Percentiles rank a stretch among this genome's conserved stretches.
Evolutionary conservation across 2,113 vertebrate genomes (phyloP).

Genomic region (Petrocephalus zakoni): DNA sequence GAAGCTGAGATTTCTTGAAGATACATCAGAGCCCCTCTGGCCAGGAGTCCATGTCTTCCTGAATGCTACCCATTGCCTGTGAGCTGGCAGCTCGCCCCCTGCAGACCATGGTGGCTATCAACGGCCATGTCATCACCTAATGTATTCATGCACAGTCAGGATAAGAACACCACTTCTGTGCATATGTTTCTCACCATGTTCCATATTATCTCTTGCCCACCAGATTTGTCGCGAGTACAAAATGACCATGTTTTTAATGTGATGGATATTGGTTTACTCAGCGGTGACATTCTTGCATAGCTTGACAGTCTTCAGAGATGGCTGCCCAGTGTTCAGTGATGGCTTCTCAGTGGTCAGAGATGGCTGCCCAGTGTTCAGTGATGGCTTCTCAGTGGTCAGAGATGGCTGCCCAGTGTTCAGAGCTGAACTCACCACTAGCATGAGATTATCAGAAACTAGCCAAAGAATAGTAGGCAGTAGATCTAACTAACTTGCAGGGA

Average conservation of each 20-base stretch:
- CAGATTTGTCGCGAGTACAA: neutral
- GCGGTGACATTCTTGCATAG: neutral
- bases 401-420: neutral
- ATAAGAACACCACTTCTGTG: neutral
- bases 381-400: neutral
- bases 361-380: neutral
- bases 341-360: neutral
- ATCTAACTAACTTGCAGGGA: too few species aligned
- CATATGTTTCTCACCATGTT: neutral
- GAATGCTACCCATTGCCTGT: neutral
- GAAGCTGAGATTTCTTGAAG: neutral
- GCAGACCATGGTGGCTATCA: neutral
- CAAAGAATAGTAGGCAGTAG: neutral
- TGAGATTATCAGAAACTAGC: neutral
- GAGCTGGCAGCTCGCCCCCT: neutral
- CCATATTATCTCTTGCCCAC: neutral
- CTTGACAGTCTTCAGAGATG: neutral
- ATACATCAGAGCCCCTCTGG: neutral
- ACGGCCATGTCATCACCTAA: neutral
- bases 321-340: neutral
- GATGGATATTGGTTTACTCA: slow-evolving; percentile 23
- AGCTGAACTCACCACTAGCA: neutral
- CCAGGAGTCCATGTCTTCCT: neutral
- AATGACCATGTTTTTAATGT: slow-evolving; percentile 10
- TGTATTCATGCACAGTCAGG: neutral